These are phyloP conservation scores for Ceryle rudis DNA, from an alignment of 2,797 vertebrate species.

Conservation along the genomic window DNA sequence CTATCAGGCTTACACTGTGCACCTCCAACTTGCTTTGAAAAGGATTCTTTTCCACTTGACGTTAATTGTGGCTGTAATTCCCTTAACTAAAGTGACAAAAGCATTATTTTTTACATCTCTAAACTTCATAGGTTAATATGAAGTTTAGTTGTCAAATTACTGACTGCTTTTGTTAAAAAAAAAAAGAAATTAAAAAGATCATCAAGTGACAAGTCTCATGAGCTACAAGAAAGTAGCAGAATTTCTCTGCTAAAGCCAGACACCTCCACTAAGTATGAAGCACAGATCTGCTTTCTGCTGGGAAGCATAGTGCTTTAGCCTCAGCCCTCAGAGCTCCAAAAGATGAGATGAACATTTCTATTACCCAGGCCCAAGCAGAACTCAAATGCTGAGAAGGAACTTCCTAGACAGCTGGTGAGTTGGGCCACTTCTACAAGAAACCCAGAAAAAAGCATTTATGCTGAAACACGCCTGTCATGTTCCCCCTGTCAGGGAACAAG, in stretches of 20 bases:
- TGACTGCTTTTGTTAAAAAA: background rate
- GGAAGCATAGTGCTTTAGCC: background rate
- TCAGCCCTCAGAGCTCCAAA: background rate
- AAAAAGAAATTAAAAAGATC: background rate
- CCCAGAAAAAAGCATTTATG: background rate
- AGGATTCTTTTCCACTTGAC: background rate
- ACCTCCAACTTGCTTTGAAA: background rate
- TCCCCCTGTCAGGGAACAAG: background rate
- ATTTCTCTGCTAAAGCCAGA: background rate
- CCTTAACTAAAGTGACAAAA: background rate
- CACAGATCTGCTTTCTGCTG: background rate
- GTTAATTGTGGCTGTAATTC: background rate
- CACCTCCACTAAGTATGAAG: background rate
- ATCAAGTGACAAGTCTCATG: background rate
- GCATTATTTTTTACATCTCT: background rate
- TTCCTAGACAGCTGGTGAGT: background rate
- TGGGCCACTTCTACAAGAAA: background rate
- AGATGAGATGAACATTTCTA: background rate
- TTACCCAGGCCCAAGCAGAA: background rate
- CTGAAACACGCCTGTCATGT: fast-evolving
- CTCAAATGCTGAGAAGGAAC: background rate
- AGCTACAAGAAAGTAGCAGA: background rate
- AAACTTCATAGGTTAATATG: background rate
- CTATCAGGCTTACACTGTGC: background rate
- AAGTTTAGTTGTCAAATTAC: background rate